Evolutionary conservation across 2,888 invertebrate species (phyloP), one percentile per base, ranked within the genome.

Genomic region (Eristalinus sepulchralis): DNA sequence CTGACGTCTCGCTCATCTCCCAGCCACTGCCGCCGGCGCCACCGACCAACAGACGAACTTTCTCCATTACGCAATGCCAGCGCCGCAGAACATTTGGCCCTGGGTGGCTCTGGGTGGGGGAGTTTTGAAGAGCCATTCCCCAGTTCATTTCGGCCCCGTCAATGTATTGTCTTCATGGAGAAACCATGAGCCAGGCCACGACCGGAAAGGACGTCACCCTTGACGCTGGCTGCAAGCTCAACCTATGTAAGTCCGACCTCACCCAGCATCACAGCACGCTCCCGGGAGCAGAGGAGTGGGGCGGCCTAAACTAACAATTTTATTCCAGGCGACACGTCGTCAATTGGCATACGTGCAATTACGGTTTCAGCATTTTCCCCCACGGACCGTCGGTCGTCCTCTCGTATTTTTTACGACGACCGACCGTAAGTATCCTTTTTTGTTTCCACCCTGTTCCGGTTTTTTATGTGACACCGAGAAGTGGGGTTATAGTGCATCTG

Each of bases 281-380:
- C n/a, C 8, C n/a, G 10, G n/a, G 39, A 13, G 39, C 0, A 13
- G 39, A 27, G 27, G 27, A 27, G 17, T n/a, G 8, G n/a, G 39
- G 33, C 24, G 67, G 82, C 85, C 85, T 85, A 82, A 82, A 76
- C 85, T 85, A 82, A 85, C 85, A 82, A 77, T 70, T 85, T 85
- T 81, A 73, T 82, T 82, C 68, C 55, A 62, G 77, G 82, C 77
- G 82, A 85, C 85, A 85, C 85, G 85, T 85, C 82, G 85, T 82
- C 85, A 85, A 85, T 85, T 85, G 85, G 85, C 85, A 85, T 82
- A 85, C 85, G 85, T 85, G 85, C 85, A 85, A 82, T 85, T 85
- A 85, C 85, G 82, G 72, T 78, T 78, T 81, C 77, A 85, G 81
- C 71, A 72, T 77, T 81, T 81, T 82, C 67, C 76, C 36, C 60